Evolutionary conservation across 2,797 vertebrate genomes (phyloP).

Genomic region (Cossypha niveicapilla): DNA sequence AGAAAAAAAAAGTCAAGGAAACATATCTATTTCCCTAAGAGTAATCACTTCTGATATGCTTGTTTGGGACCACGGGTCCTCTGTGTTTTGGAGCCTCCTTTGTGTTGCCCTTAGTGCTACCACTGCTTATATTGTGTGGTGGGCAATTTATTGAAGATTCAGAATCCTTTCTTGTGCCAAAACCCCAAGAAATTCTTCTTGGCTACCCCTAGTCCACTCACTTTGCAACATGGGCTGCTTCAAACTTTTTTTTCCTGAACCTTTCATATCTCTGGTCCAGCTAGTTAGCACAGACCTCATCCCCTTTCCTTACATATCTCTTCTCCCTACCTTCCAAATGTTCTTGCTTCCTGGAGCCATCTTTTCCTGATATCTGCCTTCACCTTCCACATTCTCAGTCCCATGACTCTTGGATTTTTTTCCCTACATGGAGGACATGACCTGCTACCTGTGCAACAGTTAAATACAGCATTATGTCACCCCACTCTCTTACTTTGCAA

Average conservation of each 20-base stretch:
- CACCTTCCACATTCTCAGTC: not conserved
- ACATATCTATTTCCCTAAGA: not conserved
- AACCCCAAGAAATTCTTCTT: not conserved
- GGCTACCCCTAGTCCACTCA: not conserved
- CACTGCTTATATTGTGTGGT: not conserved
- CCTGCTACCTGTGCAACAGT: not conserved
- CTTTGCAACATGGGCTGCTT: not conserved
- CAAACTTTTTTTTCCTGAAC: no score
- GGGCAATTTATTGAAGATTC: not conserved
- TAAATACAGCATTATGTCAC: not conserved
- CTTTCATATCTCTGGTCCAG: no score
- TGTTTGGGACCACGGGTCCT: rapidly evolving
- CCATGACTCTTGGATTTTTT: not conserved
- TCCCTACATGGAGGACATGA: not conserved
- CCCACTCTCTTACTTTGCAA: not conserved
- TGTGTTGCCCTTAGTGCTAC: not conserved
- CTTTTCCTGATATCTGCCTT: not conserved
- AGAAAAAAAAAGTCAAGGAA: not conserved
- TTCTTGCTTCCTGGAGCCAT: not conserved
- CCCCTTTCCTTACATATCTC: not conserved
- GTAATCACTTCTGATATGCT: not conserved
- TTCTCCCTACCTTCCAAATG: not conserved
- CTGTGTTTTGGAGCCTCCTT: not conserved
- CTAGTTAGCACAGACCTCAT: not conserved
- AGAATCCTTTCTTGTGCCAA: not conserved